Evolutionary conservation across 2,797 vertebrate genomes (phyloP).

Genomic region (Tenualosa thibaudeaui): DNA sequence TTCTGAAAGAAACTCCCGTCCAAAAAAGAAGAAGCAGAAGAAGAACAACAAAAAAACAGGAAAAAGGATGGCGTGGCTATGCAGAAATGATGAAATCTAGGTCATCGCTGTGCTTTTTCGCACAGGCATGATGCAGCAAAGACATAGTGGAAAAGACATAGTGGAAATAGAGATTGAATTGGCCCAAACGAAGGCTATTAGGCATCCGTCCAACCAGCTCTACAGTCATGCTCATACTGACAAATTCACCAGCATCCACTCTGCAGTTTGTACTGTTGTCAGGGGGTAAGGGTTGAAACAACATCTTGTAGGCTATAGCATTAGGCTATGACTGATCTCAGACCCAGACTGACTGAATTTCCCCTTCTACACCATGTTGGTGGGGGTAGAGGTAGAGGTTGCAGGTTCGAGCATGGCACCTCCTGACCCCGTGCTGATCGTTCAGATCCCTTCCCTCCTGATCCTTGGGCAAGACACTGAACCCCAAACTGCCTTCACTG

Average conservation of each 20-base stretch:
- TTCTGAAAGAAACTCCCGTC: conserved; percentile 22
- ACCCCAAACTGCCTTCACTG: no score
- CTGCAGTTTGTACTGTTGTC: neutral
- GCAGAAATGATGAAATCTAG: conserved; percentile 63
- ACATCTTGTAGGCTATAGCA: neutral
- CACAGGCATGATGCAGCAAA: conserved; percentile 68
- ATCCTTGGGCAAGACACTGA: no score
- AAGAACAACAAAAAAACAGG: neutral
- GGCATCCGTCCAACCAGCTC: conserved; percentile 75
- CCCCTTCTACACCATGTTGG: no score
- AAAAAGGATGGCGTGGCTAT: neutral
- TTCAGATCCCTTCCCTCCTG: no score
- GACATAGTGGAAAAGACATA: conserved; percentile 70
- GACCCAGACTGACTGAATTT: no score
- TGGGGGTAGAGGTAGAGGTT: no score
- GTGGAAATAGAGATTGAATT: conserved; percentile 73
- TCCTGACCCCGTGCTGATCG: no score
- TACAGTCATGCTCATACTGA: conserved; percentile 73
- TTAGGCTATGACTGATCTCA: neutral
- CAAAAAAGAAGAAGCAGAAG: neutral
- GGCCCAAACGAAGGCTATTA: conserved; percentile 79
- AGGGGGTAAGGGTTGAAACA: neutral
- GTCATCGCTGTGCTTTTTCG: conserved; percentile 75
- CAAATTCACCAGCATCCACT: conserved; percentile 37
- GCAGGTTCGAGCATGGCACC: no score